Conservation (phyloP, 2,113 vertebrate species). For the Eubucco bourcierii region DNA sequence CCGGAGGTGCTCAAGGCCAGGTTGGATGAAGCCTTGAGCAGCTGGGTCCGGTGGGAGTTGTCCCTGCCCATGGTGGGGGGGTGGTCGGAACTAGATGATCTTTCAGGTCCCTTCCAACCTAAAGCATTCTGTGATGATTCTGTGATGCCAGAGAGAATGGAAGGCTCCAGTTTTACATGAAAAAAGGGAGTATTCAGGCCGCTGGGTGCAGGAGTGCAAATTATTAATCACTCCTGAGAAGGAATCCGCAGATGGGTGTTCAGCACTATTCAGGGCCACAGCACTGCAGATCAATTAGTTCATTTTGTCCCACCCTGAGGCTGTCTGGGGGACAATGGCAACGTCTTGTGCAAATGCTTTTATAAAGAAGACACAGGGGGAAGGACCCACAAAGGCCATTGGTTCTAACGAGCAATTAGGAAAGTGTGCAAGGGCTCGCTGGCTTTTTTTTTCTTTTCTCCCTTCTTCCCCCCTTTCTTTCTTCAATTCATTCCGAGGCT, state of each 20-base stretch:
- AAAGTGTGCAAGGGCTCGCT: slow-evolving; percentile 69
- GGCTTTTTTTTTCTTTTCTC: slow-evolving; percentile 39
- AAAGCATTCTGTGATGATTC: no score
- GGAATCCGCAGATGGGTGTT: slow-evolving; percentile 72
- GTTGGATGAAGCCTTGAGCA: no score
- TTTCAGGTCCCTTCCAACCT: no score
- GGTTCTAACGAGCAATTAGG: slow-evolving; percentile 79
- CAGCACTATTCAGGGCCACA: slow-evolving; percentile 65
- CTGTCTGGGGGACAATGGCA: slow-evolving; percentile 72
- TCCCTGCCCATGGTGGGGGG: no score
- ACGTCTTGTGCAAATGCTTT: slow-evolving; percentile 67
- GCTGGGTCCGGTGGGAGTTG: no score
- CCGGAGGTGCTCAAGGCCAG: no score
- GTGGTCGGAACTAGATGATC: no score
- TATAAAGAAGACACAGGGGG: slow-evolving; percentile 72
- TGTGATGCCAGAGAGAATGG: slow-evolving; percentile 50
- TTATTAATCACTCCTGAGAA: slow-evolving; percentile 74
- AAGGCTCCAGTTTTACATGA: slow-evolving; percentile 70
- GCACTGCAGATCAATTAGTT: slow-evolving; percentile 75
- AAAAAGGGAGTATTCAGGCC: slow-evolving; percentile 65
- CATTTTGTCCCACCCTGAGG: slow-evolving; percentile 74
- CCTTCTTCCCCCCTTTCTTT: slow-evolving; percentile 69
- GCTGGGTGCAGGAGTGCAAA: slow-evolving; percentile 66
- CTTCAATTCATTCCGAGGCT: slow-evolving; percentile 67
- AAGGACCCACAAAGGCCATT: slow-evolving; percentile 68